A percentile compares a stretch with the other conserved stretches of the same genome.
phyloP scores from a whole-genome alignment of 2,888 invertebrate genomes.

The Eilema caniola region DNA sequence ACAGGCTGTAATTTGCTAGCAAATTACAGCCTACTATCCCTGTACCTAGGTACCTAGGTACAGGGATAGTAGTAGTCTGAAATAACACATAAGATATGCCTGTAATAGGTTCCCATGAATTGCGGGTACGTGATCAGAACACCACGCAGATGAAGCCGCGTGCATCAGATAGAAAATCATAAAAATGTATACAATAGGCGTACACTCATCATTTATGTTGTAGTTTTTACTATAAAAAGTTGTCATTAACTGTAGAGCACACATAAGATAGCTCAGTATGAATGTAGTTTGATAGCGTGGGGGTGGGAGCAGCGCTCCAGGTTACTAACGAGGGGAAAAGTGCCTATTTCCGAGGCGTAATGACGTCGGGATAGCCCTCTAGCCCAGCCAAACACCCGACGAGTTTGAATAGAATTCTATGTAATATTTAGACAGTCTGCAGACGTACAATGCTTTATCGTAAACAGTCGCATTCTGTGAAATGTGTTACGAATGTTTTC shows the following conservation, averaged over 20 bases:
- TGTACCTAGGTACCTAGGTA: too few relatives aligned
- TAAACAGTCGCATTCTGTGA: conserved; percentile 21
- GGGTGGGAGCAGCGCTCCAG: conserved; percentile 70
- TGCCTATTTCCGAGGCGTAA: conserved; percentile 86
- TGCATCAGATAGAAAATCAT: too few relatives aligned
- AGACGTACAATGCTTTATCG: conserved; percentile 34
- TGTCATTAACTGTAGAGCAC: conserved; percentile 58
- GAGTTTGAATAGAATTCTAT: conserved; percentile 56
- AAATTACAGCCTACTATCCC: too few relatives aligned
- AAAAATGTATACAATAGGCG: neutral
- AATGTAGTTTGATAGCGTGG: conserved; percentile 56
- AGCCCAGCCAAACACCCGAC: conserved; percentile 54
- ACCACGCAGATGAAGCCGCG: too few relatives aligned
- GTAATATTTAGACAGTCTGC: conserved; percentile 56
- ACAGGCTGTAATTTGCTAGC: too few relatives aligned
- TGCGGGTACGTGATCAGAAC: too few relatives aligned
- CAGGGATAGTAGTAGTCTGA: too few relatives aligned
- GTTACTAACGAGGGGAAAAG: conserved; percentile 85
- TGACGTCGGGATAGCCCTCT: conserved; percentile 78
- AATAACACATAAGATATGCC: too few relatives aligned
- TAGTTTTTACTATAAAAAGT: conserved; percentile 28
- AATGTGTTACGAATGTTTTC: conserved; percentile 14
- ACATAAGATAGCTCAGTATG: conserved; percentile 54
- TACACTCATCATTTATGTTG: neutral
- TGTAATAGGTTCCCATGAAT: too few relatives aligned